Conservation (phyloP, 2,797 vertebrate species). For the Scarus forsteni region DNA sequence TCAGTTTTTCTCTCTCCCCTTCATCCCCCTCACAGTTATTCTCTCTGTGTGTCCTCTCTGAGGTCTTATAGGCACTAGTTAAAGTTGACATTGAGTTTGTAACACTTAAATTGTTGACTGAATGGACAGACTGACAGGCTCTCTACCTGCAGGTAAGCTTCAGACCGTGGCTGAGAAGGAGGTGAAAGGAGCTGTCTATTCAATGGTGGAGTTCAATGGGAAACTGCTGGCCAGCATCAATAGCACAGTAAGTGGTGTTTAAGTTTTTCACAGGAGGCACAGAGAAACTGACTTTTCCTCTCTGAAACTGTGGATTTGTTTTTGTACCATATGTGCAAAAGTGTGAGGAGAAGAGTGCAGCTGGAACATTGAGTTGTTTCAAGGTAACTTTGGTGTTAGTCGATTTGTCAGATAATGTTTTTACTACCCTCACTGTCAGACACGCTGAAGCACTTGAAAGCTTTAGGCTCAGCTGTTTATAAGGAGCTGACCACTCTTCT, state of each 20-base stretch:
- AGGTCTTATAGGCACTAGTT: conserved; percentile 20
- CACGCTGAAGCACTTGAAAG: not conserved
- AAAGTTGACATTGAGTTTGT: conserved; percentile 16
- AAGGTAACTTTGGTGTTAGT: not conserved
- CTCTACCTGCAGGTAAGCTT: conserved; percentile 89
- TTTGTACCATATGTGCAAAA: not conserved
- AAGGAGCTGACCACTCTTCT: not conserved
- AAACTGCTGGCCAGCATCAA: conserved; percentile 99
- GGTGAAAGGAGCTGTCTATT: conserved; percentile 98
- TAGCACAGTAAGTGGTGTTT: conserved; percentile 90
- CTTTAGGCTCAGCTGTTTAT: not conserved
- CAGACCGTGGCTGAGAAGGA: conserved; percentile 99
- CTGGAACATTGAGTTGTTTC: not conserved
- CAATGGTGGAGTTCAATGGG: conserved; percentile 98
- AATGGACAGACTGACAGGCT: conserved; percentile 29
- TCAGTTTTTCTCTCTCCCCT: conserved; percentile 8
- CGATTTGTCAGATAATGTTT: not conserved
- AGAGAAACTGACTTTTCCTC: not conserved
- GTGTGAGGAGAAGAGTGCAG: not conserved
- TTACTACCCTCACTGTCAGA: not conserved
- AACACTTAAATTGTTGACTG: conserved; percentile 16
- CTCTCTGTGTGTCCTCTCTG: not conserved
- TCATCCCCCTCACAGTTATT: conserved; percentile 3
- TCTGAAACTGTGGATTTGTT: not conserved
- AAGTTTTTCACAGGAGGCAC: not conserved